Percentiles rank a stretch among this genome's conserved stretches.
Evolutionary conservation across 2,797 vertebrate genomes (phyloP).

Genomic region (Chelon auratus): DNA sequence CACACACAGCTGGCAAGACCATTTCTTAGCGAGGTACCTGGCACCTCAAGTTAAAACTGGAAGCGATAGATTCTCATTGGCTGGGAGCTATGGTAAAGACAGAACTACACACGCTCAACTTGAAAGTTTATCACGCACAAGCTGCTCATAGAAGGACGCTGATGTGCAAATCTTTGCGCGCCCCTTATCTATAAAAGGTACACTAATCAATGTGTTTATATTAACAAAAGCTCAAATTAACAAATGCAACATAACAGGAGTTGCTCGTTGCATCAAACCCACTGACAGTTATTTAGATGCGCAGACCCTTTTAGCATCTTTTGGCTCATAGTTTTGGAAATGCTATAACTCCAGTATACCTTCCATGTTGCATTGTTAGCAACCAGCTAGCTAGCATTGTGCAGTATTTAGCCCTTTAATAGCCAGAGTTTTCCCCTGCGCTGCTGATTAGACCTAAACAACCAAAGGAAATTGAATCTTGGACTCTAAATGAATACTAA

Average conservation of each 20-base stretch:
- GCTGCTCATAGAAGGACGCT: neutral
- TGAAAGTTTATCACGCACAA: neutral
- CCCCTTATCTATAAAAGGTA: neutral
- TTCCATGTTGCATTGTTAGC: neutral
- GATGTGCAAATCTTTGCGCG: neutral
- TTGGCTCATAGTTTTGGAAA: neutral
- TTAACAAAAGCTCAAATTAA: neutral
- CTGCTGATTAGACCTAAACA: neutral
- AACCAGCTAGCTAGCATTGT: neutral
- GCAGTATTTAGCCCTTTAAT: neutral
- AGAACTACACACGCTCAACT: neutral
- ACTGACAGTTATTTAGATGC: neutral
- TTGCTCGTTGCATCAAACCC: neutral
- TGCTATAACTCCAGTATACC: too few relatives aligned
- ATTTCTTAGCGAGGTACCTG: conserved; percentile 14
- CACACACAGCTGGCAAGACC: neutral
- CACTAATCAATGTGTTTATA: neutral
- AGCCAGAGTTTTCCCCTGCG: neutral
- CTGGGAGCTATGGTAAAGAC: neutral
- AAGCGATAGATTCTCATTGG: conserved; percentile 6
- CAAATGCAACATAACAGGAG: neutral
- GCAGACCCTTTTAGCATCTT: neutral
- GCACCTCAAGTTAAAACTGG: conserved; percentile 26
- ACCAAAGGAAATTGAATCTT: neutral
- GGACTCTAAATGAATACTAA: neutral